phyloP scores from a whole-genome alignment of 2,888 invertebrate genomes.

The Lasius fuliginosus region DNA sequence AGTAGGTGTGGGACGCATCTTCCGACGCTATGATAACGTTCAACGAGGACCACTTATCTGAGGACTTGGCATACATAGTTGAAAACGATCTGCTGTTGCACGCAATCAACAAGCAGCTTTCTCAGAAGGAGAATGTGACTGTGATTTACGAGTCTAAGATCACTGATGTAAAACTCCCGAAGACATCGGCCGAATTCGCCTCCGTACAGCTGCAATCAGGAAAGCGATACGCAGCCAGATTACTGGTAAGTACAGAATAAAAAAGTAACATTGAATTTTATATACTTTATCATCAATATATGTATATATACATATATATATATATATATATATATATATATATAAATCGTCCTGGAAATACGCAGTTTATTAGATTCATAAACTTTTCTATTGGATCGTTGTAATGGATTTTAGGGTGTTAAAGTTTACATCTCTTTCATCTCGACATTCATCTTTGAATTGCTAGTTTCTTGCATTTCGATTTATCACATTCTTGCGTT shows the following conservation, averaged over 20 bases:
- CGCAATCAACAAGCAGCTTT: constrained; percentile 90
- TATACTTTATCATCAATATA: constrained; percentile 2
- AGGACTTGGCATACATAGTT: constrained; percentile 95
- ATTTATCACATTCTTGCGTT: neutral
- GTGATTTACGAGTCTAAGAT: constrained; percentile 91
- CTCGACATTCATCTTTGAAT: neutral
- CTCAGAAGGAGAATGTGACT: constrained; percentile 88
- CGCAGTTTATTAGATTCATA: neutral
- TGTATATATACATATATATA: too few relatives aligned
- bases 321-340: constrained; percentile 2
- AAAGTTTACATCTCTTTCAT: neutral
- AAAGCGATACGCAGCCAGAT: constrained; percentile 89
- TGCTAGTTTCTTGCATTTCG: neutral
- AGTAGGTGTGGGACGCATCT: constrained; percentile 96
- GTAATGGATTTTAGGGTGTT: neutral
- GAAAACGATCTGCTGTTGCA: constrained; percentile 96
- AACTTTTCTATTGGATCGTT: neutral
- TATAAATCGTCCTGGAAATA: neutral
- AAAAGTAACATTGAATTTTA: neutral
- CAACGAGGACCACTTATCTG: constrained; percentile 90
- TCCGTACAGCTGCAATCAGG: constrained; percentile 90
- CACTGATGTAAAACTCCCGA: constrained; percentile 89
- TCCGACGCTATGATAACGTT: constrained; percentile 97
- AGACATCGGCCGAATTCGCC: constrained; percentile 82
- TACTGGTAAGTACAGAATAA: constrained; percentile 89